Evolutionary conservation across 2,888 invertebrate species (phyloP), one percentile per base, ranked within the genome.

Genomic region (Apotomis betuletana): DNA sequence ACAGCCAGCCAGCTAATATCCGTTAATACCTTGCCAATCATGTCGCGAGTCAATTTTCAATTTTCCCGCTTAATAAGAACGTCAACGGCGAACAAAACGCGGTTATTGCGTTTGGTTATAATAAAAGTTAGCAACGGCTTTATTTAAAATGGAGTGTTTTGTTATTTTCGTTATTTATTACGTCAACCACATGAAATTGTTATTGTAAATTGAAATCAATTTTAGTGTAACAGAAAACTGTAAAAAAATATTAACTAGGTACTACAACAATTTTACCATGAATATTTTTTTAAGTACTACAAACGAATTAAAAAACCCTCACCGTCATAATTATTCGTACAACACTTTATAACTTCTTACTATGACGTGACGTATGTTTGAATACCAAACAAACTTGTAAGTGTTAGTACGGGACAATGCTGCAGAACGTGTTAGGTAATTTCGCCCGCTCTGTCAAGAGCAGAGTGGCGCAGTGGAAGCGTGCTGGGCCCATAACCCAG

Each of bases 401-500:
- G 41, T 41, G 5, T 41, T 5, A 41, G 41, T 6, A 6, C 6
- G 4, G 41, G 57, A 51, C 5, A 5, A 8, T 3, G 5, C 0
- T 5, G 12, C 12, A 71, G 44, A 63, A 72, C 0, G 0, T 63
- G 5, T 38, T 60, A 3, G 0, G 10, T 75, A 82, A 86, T 87
- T 90, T 89, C 83, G 46, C 0, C 2, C 0, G 0, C 0, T 0
- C 0, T 0, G 0, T 0, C 72, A 78, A 69, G 75, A 95, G 96
- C 95, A 96, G 95, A 96, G 95, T 96, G 95, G 96, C 96, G 96
- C 96, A 96, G 96, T 95, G 95, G 96, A 96, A 95, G 96, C 95
- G 95, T 96, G 96, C 95, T 96, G 95, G 96, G 96, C 96, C 95
- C 96, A 96, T 96, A 96, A 96, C 96, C 96, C 96, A 97, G 96